phyloP scores from a whole-genome alignment of 1,140 invertebrate genomes.

The Drosophila biarmipes region DNA sequence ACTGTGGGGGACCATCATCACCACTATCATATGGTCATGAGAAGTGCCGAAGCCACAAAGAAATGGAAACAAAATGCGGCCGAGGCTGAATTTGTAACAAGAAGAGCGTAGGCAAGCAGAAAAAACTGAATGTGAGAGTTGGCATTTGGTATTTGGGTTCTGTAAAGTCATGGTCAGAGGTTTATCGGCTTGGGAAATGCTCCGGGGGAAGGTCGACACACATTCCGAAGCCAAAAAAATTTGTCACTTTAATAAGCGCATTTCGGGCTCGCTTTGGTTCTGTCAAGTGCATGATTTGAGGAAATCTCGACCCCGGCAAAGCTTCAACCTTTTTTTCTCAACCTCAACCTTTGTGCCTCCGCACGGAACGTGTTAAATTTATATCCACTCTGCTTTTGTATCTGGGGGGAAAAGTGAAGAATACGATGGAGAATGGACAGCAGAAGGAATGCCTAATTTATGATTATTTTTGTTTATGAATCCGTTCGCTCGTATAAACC shows the following conservation, averaged over 20 bases:
- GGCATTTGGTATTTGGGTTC: conserved; percentile 51
- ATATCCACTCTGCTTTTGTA: conserved; percentile 46
- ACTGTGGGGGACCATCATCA: conserved; percentile 27
- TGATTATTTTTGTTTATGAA: conserved; percentile 79
- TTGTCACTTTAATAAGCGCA: conserved; percentile 80
- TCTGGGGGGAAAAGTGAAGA: neutral
- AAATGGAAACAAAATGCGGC: conserved; percentile 50
- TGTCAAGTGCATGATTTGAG: conserved; percentile 63
- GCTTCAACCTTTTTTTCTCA: conserved; percentile 1
- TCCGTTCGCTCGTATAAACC: conserved; percentile 72
- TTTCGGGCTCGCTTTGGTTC: conserved; percentile 37
- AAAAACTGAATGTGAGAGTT: conserved; percentile 41
- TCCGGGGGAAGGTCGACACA: conserved; percentile 7
- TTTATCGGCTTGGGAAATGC: conserved; percentile 21
- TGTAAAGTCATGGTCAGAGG: conserved; percentile 64
- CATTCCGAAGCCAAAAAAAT: conserved; percentile 44
- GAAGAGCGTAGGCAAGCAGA: conserved; percentile 65
- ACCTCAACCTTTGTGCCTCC: conserved; percentile 35
- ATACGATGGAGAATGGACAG: neutral
- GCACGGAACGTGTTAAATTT: conserved; percentile 62
- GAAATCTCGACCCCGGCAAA: conserved; percentile 28
- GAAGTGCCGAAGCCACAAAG: conserved; percentile 4
- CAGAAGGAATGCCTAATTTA: conserved; percentile 60
- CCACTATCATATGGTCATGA: conserved; percentile 13
- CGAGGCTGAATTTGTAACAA: conserved; percentile 58